A percentile compares a stretch with the other conserved stretches of the same genome.
phyloP scores from a whole-genome alignment of 92 coral and sea anemone species.

The Palythoa grandiflora region DNA sequence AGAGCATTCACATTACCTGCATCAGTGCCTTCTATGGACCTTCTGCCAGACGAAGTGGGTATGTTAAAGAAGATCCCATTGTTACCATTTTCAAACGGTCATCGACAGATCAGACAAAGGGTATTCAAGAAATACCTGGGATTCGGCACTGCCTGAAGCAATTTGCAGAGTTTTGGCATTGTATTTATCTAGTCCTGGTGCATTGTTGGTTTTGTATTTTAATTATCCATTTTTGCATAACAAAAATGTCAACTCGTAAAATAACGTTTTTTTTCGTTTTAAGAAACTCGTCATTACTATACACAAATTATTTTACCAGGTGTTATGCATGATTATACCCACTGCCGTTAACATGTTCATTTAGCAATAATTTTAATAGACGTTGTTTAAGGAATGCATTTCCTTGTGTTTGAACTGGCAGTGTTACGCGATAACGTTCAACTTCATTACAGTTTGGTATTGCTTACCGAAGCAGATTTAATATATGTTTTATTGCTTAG shows the following conservation, averaged over 20 bases:
- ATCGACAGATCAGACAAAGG: too few species aligned
- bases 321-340: background rate
- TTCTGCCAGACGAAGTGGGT: slow-evolving; percentile 19
- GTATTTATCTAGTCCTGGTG: background rate
- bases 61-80: too few species aligned
- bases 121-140: too few species aligned
- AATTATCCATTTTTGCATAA: background rate
- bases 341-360: background rate
- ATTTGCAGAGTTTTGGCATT: background rate
- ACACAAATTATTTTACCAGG: background rate
- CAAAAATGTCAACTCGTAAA: background rate
- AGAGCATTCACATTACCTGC: slow-evolving; percentile 48
- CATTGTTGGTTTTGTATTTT: background rate
- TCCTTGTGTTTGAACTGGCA: slow-evolving; percentile 17
- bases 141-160: too few species aligned
- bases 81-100: too few species aligned
- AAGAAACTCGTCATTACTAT: background rate
- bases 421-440: slow-evolving; percentile 2
- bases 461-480: background rate
- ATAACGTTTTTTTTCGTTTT: background rate
- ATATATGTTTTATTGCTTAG: slow-evolving; percentile 8
- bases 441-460: background rate
- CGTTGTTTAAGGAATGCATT: background rate
- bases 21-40: slow-evolving; percentile 40
- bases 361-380: background rate